Base-by-base conservation (phyloP, 2,888 invertebrate species). In the Dastarcus helophoroides region DNA sequence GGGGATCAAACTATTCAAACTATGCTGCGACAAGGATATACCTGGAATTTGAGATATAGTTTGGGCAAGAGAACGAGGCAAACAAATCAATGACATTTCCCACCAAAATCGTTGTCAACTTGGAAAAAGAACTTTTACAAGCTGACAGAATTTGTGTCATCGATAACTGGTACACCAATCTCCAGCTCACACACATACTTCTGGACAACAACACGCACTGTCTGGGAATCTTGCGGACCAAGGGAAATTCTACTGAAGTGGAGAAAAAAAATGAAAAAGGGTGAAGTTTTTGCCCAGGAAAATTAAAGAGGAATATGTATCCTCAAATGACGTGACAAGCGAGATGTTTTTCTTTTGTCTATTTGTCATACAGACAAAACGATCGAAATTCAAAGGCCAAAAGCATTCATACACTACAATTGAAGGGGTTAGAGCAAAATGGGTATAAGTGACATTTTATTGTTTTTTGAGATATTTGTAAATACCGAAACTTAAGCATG, bases 111-210 rank as follows among this genome's bases (percentile, higher is more conserved):
- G 37, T 37, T 9, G 12, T 36, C 32, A 28, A 22, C n/a, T 29
- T 37, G 12, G 12, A 13, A 16, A 10, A 29, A 22, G 15, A 35
- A 7, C 22, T 33, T 11, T 24, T 33, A 24, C 7, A 36, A 7
- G 26, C 22, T 24, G 34, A 28, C 11, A 31, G 35, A 27, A 37
- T 23, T 10, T 17, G 16, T 15, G 26, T 30, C 15, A 14, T 14
- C 9, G 29, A 29, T 36, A 35, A 35, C 21, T 35, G 29, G 23
- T 37, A 36, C 16, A 37, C 35, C 8, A 31, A 31, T 35, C 15
- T 37, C 12, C 15, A 31, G 6, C 29, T 37, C 5, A 34, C 34
- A 9, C 22, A 37, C 17, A 31, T 19, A 23, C n/a, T n/a, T n/a
- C n/a, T n/a, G n/a, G n/a, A n/a, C n/a, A n/a, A n/a, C n/a, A n/a